Base-by-base conservation (phyloP, 1,140 invertebrate genomes). In the Psilanteris sp. region DNA sequence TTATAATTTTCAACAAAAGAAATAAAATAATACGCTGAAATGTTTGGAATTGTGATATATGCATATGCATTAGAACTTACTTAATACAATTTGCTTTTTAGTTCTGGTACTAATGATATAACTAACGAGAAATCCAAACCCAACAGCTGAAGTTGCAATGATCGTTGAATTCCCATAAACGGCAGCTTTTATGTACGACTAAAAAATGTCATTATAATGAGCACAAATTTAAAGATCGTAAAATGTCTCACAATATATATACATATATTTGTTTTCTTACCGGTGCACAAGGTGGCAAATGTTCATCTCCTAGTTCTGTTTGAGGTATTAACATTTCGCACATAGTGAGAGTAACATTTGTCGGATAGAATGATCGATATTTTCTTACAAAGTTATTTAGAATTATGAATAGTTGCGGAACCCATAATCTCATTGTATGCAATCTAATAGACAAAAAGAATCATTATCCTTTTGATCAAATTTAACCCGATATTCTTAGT, bases 371-470 rank as follows among this genome's bases (percentile, higher is more conserved):
- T 2, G 37, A 71, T 66, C 79, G 80, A 11, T 71, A 74, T 1
- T 81, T 62, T 44, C 41, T 36, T 11, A 81, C 72, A 70, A 86
- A 89, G 31, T 89, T 88, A 29, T 84, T 87, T 2, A 89, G 44
- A 22, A 87, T 83, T 32, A 85, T 83, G 73, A 86, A 89, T 20
- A 88, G 74, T n/a, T 88, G 85, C 20, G 88, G 88, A 1, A 88
- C 81, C 87, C 87, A 89, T 4, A 89, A 71, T 57, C 87, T 84
- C 84, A 88, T 85, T 6, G 82, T 82, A 36, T 88, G 83, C 48
- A 87, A 84, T 48, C 87, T 89, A 5, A 16, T 36, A 37, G n/a
- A 11, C 6, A 20, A 50, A 39, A 26, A 27, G 10, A 4, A 16
- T n/a, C n/a, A n/a, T n/a, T n/a, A n/a, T n/a, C n/a, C n/a, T n/a